Evolutionary conservation across 2,888 invertebrate genomes (phyloP), one percentile per base, ranked within the genome.

Genomic region (Bellardia pandia): DNA sequence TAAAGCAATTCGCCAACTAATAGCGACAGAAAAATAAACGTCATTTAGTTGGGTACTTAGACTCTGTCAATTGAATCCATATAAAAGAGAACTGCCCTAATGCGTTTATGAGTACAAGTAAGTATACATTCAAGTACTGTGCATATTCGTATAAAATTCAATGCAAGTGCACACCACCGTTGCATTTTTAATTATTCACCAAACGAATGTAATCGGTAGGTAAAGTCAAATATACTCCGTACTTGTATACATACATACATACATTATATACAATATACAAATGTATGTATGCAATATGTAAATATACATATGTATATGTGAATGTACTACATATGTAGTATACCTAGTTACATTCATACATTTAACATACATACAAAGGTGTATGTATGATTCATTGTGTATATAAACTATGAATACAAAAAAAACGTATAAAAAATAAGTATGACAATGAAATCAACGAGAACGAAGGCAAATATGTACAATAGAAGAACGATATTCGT

Each of bases 161-260:
- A 53, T 82, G 81, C 82, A 86, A 86, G 86, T 82, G 82, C 60
- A 82, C 77, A 74, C 82, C 81, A 86, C 68, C 77, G 77, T 78
- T 86, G 82, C 71, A 86, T 82, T 86, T 86, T 86, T 86, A 82
- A 86, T 86, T 86, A 86, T 82, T 82, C 81, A 82, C 74, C 66
- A 86, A 82, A 78, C 74, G 86, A 82, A 74, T 82, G 86, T 82
- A 86, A 86, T 82, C 86, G 77, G 64, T 86, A 86, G 86, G 85
- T 77, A 81, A 86, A 86, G 66, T 86, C 45, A 81, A 81, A 74
- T 81, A 74, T 64, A 81, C 66, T 40, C 69, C 23, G 42, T 30
- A 33, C 8, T 4, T 51, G 51, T 23, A 66, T 37, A 68, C 30
- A 60, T 33, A 33, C 60, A 60, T 60, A 58, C 11, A 30, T 58